Evolutionary conservation across 1,140 invertebrate genomes (phyloP), one percentile per base, ranked within the genome.

Genomic region (Antheraea pernyi): DNA sequence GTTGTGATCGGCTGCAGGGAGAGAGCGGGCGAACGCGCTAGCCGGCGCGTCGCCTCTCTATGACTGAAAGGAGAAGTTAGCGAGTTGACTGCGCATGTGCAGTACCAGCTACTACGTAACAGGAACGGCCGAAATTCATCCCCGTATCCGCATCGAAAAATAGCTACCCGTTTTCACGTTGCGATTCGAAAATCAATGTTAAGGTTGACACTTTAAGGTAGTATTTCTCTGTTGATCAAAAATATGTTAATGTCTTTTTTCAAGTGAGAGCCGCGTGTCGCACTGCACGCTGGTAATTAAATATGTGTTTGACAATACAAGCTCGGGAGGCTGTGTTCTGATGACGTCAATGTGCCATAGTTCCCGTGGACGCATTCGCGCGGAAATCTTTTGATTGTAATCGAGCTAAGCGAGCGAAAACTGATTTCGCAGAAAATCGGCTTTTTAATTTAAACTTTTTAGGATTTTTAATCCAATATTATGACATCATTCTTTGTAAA

Each of bases 271-370:
- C 81, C 84, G 85, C 79, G 85, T 89, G 86, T 86, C 89, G 89
- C 88, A 91, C 88, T 91, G 89, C 89, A 91, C 89, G 85, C 80
- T 84, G 82, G 84, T 90, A 88, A 89, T 91, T 89, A 91, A 91
- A 91, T 89, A 89, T 89, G 87, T 91, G 86, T 90, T 89, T 91
- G 87, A 91, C 88, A 91, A 89, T 90, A 88, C 73, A 67, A 66
- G 74, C 76, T 80, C 76, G 80, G 75, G 89, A 80, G 86, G 86
- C 86, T 91, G 86, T 88, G 77, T 80, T 74, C 78, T 87, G 85
- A 86, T 91, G 89, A 91, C 88, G 89, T 90, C 89, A 91, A 83
- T 85, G 79, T 82, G 81, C 78, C 64, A 76, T 80, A 80, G 66
- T 68, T 42, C 19, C 68, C 67, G 73, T 72, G 74, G 74, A 63